Percentiles rank a stretch among this genome's conserved stretches.
Conservation (phyloP, 2,888 invertebrate genomes). For the Agrochola litura region DNA sequence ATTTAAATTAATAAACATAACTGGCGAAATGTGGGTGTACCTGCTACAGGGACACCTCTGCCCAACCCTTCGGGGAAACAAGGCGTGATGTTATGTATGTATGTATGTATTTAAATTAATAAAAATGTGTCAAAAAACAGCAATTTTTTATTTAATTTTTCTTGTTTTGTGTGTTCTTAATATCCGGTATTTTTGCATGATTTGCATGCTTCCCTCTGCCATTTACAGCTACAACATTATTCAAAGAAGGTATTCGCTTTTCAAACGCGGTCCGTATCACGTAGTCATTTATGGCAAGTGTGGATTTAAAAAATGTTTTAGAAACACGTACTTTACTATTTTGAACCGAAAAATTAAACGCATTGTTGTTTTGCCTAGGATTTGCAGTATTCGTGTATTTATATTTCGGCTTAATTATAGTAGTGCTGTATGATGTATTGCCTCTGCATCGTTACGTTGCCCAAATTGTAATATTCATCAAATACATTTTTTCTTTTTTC, state of each 20-base stretch:
- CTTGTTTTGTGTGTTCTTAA: too few relatives aligned
- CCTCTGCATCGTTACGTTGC: background rate
- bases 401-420: constrained; percentile 15
- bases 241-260: constrained; percentile 9
- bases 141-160: too few relatives aligned
- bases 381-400: constrained; percentile 13
- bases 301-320: constrained; percentile 7
- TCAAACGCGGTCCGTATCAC: constrained; percentile 15
- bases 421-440: constrained; percentile 13
- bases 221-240: constrained; percentile 16
- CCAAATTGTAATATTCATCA: constrained; percentile 11
- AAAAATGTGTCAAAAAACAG: too few relatives aligned
- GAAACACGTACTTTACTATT: constrained; percentile 9
- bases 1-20: too few relatives aligned
- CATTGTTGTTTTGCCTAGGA: constrained; percentile 12
- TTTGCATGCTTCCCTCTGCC: constrained; percentile 17
- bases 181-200: constrained; percentile 20
- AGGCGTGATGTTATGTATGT: too few relatives aligned
- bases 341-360: constrained; percentile 6
- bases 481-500: constrained; percentile 2
- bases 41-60: too few relatives aligned
- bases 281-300: background rate
- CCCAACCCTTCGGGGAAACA: too few relatives aligned
- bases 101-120: too few relatives aligned
- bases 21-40: too few relatives aligned